Evolutionary conservation across 64 coral and sea anemone genomes (phyloP).

Genomic region (Porites lutea): DNA sequence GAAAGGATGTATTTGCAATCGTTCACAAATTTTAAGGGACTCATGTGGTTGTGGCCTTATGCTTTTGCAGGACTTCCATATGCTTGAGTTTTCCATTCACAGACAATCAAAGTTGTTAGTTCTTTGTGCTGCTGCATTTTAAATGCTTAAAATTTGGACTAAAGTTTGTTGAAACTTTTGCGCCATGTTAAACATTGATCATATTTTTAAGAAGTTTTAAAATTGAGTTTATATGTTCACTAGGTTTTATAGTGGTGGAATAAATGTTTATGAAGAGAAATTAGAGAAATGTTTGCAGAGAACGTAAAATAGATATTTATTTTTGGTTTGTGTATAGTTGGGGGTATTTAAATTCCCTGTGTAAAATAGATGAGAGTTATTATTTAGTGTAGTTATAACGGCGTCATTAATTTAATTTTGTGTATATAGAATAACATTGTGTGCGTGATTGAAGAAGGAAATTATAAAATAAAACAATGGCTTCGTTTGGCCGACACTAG

Average conservation of each 20-base stretch:
- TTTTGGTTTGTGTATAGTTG: constrained; percentile 11
- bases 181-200: not conserved
- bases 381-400: constrained; percentile 12
- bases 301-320: constrained; percentile 50
- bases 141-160: not conserved
- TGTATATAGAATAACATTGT: not conserved
- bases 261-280: not conserved
- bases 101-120: not conserved
- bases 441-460: not conserved
- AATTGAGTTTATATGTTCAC: not conserved
- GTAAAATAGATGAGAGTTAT: constrained; percentile 2
- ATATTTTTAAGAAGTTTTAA: not conserved
- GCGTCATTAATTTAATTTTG: not conserved
- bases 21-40: too few species aligned
- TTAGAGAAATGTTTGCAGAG: not conserved
- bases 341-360: constrained; percentile 9
- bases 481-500: not conserved
- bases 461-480: constrained; percentile 38
- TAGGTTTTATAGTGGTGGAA: too few species aligned
- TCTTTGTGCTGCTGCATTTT: not conserved
- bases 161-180: not conserved
- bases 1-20: too few species aligned
- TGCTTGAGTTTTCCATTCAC: not conserved
- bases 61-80: not conserved
- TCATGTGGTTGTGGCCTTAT: too few species aligned